A percentile compares a stretch with the other conserved stretches of the same genome.
Evolutionary conservation across 2,113 vertebrate genomes (phyloP).

Genomic region (Oreochromis tanganicae): DNA sequence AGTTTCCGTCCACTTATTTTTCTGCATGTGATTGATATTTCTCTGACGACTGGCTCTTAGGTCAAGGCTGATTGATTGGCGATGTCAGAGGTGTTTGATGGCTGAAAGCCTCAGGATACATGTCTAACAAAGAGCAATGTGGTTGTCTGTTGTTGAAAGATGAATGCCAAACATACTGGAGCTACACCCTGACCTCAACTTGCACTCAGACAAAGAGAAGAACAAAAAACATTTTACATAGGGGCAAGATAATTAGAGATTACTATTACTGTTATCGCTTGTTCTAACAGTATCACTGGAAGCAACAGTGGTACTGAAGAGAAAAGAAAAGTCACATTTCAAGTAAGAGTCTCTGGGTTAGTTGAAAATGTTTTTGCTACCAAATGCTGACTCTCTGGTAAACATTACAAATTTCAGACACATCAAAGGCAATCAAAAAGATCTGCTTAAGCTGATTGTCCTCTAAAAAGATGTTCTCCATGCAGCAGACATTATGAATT

Average conservation of each 20-base stretch:
- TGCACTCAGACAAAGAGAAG: neutral
- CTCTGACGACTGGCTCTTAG: neutral
- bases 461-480: neutral
- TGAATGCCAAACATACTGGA: neutral
- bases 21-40: conserved; percentile 21
- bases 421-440: neutral
- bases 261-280: neutral
- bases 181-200: neutral
- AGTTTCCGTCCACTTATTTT: neutral
- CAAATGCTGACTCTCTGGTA: neutral
- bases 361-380: neutral
- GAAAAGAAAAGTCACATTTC: neutral
- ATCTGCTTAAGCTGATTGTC: neutral
- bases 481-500: neutral
- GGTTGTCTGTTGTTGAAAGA: neutral
- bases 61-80: neutral
- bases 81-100: neutral
- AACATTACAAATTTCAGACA: neutral
- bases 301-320: neutral
- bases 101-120: neutral
- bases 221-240: neutral
- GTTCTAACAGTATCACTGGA: neutral
- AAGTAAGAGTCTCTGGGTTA: neutral
- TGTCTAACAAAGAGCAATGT: neutral
- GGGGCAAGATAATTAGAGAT: neutral